These are phyloP conservation scores for Acrossocheilus fasciatus DNA, from an alignment of 2,797 vertebrate species.

Conservation along the genomic window DNA sequence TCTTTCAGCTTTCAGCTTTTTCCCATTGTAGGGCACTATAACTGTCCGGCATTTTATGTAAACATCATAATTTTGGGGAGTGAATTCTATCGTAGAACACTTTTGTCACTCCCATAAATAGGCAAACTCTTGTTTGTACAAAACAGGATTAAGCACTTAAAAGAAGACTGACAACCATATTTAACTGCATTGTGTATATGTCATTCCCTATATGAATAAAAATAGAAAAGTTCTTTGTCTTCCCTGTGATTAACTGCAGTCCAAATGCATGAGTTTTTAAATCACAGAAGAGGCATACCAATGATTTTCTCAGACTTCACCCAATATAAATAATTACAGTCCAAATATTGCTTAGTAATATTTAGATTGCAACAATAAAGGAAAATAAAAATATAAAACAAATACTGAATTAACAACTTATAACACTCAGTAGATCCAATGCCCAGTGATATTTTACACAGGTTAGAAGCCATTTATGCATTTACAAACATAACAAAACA, in stretches of 20 bases:
- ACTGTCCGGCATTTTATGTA: neutral
- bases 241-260: neutral
- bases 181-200: neutral
- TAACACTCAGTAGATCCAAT: conserved; percentile 12
- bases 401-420: conserved; percentile 53
- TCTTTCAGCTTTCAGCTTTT: neutral
- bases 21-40: neutral
- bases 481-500: conserved; percentile 4
- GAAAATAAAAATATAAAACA: neutral
- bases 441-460: conserved; percentile 50
- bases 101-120: neutral
- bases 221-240: neutral
- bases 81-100: neutral
- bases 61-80: neutral
- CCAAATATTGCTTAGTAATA: neutral
- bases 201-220: neutral
- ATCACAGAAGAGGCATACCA: neutral
- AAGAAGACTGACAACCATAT: neutral
- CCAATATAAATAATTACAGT: neutral
- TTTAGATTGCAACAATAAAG: neutral
- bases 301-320: neutral
- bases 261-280: neutral
- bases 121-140: neutral
- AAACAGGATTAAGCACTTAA: neutral
- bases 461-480: conserved; percentile 25